These are phyloP conservation scores for Leptocoma aspasia DNA, from an alignment of 2,113 vertebrate genomes.

Conservation along the genomic window DNA sequence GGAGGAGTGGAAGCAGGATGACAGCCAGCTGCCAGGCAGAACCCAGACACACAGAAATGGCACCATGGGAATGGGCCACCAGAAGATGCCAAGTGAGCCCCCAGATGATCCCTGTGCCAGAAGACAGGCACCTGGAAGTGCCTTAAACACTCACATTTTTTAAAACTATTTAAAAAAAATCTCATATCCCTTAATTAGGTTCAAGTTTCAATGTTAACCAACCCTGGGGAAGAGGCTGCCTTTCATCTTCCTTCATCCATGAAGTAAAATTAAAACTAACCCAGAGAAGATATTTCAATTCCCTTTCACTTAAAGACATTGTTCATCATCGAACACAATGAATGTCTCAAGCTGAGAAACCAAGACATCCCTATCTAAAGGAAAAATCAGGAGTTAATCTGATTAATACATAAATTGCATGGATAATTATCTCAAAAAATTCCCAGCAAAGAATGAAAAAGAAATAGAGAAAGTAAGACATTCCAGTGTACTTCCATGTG, in stretches of 20 bases:
- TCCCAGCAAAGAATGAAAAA: neutral
- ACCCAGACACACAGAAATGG: neutral
- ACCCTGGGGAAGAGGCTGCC: neutral
- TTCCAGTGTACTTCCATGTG: no score
- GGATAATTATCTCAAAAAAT: neutral
- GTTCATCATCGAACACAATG: neutral
- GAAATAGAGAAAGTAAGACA: neutral
- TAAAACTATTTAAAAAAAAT: neutral
- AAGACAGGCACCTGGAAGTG: neutral
- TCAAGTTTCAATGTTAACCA: neutral
- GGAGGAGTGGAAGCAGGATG: neutral
- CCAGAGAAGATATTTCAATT: neutral
- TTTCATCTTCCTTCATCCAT: neutral
- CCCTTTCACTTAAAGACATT: neutral
- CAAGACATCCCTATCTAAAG: neutral
- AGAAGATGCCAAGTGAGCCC: neutral
- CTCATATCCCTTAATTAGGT: neutral
- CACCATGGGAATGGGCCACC: accelerated
- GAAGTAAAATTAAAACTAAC: neutral
- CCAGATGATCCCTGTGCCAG: neutral
- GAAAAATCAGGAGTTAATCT: neutral
- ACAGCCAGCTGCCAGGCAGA: neutral
- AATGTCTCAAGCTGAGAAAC: neutral
- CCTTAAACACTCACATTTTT: neutral
- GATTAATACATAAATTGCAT: neutral